A percentile compares a stretch with the other conserved stretches of the same genome.
phyloP scores from a whole-genome alignment of 2,888 invertebrate genomes.

The Lasioglossum malachurum region DNA sequence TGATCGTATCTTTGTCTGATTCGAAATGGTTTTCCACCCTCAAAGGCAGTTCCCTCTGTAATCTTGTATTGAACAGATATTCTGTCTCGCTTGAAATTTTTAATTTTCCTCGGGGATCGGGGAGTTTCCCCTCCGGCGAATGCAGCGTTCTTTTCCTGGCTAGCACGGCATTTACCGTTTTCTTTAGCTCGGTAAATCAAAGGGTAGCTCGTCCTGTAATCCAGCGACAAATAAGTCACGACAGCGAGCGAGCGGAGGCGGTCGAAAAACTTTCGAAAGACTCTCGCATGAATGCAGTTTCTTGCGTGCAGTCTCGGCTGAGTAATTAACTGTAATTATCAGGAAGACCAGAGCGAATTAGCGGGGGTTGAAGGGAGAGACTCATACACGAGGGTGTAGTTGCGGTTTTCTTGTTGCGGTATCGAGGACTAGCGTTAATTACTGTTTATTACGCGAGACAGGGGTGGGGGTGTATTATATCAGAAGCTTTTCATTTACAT shows the following conservation, averaged over 20 bases:
- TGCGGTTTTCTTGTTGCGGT: conserved; percentile 3
- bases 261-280: neutral
- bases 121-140: neutral
- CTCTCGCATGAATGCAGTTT: neutral
- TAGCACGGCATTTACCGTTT: neutral
- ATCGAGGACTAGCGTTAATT: conserved; percentile 56
- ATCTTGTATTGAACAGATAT: neutral
- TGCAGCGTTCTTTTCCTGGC: neutral
- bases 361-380: neutral
- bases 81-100: neutral
- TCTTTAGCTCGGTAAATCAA: conserved; percentile 3
- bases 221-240: conserved; percentile 10
- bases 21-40: neutral
- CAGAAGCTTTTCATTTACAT: conserved; percentile 68
- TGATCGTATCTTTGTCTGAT: neutral
- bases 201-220: neutral
- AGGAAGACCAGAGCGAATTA: conserved; percentile 19
- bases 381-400: conserved; percentile 21
- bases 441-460: conserved; percentile 53
- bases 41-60: neutral
- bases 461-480: conserved; percentile 28
- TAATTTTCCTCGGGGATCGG: neutral
- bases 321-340: conserved; percentile 24
- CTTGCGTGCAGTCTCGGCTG: conserved; percentile 20
- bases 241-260: neutral